Percentiles rank a stretch among this genome's conserved stretches.
These are phyloP conservation scores for Ophraella communa DNA, from an alignment of 2,888 invertebrate genomes.

Conservation along the genomic window DNA sequence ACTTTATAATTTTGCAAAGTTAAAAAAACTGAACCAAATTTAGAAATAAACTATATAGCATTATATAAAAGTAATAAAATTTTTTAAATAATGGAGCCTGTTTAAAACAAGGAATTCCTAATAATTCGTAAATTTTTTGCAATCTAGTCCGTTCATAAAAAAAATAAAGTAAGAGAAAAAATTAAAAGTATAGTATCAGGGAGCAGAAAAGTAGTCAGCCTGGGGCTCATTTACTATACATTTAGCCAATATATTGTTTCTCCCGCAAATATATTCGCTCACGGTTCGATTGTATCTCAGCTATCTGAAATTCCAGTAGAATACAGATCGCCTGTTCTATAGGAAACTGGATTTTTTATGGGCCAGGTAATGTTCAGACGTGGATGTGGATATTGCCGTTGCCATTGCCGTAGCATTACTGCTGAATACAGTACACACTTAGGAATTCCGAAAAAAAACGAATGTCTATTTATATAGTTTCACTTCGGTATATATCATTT, in stretches of 20 bases:
- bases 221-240: conserved; percentile 53
- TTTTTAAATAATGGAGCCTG: too few species aligned
- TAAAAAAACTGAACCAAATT: too few species aligned
- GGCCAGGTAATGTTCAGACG: conserved; percentile 57
- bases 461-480: conserved; percentile 10
- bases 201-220: conserved; percentile 40
- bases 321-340: conserved; percentile 55
- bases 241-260: conserved; percentile 55
- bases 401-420: conserved; percentile 45
- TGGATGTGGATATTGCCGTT: conserved; percentile 49
- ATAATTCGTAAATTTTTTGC: not conserved
- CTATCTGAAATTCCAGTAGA: conserved; percentile 53
- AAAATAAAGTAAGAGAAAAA: conserved; percentile 20
- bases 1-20: too few species aligned
- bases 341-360: conserved; percentile 55
- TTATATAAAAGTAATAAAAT: too few species aligned
- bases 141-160: conserved; percentile 13
- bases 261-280: conserved; percentile 54
- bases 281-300: conserved; percentile 55
- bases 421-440: conserved; percentile 32
- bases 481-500: not conserved
- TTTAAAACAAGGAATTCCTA: not conserved
- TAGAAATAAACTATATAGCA: too few species aligned
- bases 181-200: conserved; percentile 25
- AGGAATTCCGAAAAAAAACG: conserved; percentile 5